phyloP scores from a whole-genome alignment of 2,113 vertebrate genomes.

The Uria lomvia region DNA sequence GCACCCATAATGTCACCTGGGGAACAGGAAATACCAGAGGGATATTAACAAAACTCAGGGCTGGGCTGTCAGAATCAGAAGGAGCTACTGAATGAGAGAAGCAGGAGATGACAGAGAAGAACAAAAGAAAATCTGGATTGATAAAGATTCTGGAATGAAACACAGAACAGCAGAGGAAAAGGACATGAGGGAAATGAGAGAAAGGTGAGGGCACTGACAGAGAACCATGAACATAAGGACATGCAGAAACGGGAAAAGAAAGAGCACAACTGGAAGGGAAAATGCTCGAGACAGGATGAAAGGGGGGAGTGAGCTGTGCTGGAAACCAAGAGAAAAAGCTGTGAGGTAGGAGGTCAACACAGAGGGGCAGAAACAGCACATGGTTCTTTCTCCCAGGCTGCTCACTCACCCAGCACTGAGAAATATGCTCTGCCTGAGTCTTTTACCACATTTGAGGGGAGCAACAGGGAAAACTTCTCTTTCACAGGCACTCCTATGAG shows the following conservation, averaged over 20 bases:
- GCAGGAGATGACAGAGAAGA: background rate
- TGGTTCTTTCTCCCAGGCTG: background rate
- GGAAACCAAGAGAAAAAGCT: background rate
- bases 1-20: constrained; percentile 85
- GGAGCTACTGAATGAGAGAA: background rate
- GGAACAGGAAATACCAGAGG: background rate
- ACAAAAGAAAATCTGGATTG: background rate
- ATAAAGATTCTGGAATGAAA: background rate
- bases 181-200: background rate
- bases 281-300: background rate
- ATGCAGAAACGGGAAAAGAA: background rate
- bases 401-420: constrained; percentile 71
- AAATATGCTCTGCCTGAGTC: constrained; percentile 70
- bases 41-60: background rate
- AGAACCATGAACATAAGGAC: background rate
- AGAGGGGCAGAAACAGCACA: background rate
- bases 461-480: constrained; percentile 42
- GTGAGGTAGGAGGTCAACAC: background rate
- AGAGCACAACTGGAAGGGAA: background rate
- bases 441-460: constrained; percentile 64
- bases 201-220: background rate
- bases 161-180: background rate
- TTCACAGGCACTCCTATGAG: constrained; percentile 20
- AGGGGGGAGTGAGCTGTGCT: background rate
- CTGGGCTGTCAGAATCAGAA: background rate